Evolutionary conservation across 2,888 invertebrate species (phyloP), one percentile per base, ranked within the genome.

Genomic region (Agapetus fuscipes): DNA sequence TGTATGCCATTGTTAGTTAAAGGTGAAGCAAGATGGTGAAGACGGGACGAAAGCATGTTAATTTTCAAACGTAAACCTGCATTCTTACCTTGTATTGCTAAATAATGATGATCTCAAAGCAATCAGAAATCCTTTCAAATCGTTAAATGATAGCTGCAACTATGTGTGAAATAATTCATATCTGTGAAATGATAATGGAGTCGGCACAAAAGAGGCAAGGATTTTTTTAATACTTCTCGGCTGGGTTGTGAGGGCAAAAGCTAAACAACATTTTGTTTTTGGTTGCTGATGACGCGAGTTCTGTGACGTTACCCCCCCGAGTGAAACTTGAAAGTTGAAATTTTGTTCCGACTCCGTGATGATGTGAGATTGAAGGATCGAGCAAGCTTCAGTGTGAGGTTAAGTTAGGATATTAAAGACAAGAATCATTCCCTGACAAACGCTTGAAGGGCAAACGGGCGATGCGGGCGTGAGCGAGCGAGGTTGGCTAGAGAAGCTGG

Each of bases 341-440:
- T 6, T 31, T 4, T 30, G 35, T 40, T 40, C 43, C 27, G 39
- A 36, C 16, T 24, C 27, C 13, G 30, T 16, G 5, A 15, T 10
- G 20, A 26, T 35, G 35, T 35, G 37, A 30, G 26, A 34, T 15
- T 36, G 34, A 27, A 30, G 26, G 31, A 34, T 14, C 11, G 37
- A 34, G 24, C 31, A 41, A 37, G 39, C 42, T 45, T 30, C 24
- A 30, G 29, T 25, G 27, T 33, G 39, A 46, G 49, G 45, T 31
- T 41, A 39, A 36, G 39, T 46, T 43, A 45, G 42, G 43, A 48
- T 35, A 43, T 50, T 53, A 59, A 56, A 57, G 57, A 66, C 60
- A 65, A 65, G 60, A 62, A 59, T 62, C 71, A 71, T 65, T 71
- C 67, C 76, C 76, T 75, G 74, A 68, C 74, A 74, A 74, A 72